phyloP scores from a whole-genome alignment of 2,113 vertebrate species.

The Marmota flaviventris region DNA sequence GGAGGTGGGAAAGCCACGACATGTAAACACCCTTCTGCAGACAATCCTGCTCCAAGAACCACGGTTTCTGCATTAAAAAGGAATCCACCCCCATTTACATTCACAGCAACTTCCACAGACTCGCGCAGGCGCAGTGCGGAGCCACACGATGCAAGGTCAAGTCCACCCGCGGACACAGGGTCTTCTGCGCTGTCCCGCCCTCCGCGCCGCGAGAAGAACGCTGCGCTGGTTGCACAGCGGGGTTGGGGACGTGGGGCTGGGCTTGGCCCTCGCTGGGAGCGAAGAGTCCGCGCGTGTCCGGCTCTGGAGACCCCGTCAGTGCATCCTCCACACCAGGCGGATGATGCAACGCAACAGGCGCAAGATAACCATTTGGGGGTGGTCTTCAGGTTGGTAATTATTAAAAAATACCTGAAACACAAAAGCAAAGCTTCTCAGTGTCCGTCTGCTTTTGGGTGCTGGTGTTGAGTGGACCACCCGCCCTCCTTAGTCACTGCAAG shows the following conservation, averaged over 20 bases:
- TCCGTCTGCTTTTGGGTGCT: background rate
- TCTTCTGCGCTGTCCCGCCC: background rate
- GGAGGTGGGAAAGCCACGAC: conserved; percentile 42
- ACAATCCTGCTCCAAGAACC: conserved; percentile 63
- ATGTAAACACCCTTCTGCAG: conserved; percentile 81
- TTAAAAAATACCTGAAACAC: conserved; percentile 86
- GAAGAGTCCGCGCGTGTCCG: conserved; percentile 42
- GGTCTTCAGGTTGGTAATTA: conserved; percentile 76
- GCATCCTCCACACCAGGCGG: conserved; percentile 89
- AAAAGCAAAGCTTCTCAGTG: conserved; percentile 31
- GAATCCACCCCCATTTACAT: conserved; percentile 73
- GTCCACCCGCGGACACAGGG: background rate
- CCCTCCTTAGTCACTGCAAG: fast-evolving
- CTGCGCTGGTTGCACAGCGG: background rate
- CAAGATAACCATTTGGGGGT: conserved; percentile 85
- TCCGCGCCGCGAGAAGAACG: background rate
- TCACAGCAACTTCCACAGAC: conserved; percentile 68
- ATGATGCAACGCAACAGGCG: conserved; percentile 88
- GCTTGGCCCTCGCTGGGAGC: background rate
- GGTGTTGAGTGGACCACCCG: fast-evolving
- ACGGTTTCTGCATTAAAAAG: conserved; percentile 37
- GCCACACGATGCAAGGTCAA: background rate
- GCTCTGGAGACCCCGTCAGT: conserved; percentile 69
- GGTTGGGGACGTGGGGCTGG: background rate
- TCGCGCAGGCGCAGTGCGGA: background rate